Percentiles rank a stretch among this genome's conserved stretches.
phyloP scores from a whole-genome alignment of 2,113 vertebrate genomes.

The Aptenodytes forsteri region DNA sequence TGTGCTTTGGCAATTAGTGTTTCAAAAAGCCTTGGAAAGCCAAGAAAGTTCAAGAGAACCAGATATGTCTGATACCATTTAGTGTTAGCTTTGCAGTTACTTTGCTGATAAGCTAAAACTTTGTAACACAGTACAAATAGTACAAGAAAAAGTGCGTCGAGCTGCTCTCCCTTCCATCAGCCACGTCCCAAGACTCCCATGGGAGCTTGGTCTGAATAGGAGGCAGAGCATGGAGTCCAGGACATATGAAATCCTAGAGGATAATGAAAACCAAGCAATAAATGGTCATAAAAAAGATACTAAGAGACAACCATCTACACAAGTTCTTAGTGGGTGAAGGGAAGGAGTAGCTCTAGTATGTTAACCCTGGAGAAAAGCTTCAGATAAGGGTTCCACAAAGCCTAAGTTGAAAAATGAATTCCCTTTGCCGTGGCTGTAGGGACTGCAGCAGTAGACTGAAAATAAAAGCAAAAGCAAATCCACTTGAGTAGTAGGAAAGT shows the following conservation, averaged over 20 bases:
- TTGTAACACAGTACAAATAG: neutral
- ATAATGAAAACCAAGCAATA: neutral
- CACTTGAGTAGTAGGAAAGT: neutral
- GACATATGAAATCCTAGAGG: neutral
- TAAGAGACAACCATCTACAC: neutral
- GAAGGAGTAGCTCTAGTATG: neutral
- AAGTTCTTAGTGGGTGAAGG: neutral
- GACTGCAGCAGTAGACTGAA: neutral
- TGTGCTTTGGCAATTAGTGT: neutral
- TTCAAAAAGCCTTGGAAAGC: neutral
- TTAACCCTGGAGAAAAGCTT: neutral
- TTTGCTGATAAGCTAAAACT: neutral
- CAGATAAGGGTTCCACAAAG: neutral
- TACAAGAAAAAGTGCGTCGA: neutral
- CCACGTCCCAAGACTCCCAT: neutral
- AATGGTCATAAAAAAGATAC: neutral
- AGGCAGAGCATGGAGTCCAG: neutral
- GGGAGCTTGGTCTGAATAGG: neutral
- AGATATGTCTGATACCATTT: neutral
- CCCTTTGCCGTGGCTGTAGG: neutral
- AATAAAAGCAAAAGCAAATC: neutral
- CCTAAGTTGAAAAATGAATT: neutral
- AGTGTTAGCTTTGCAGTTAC: neutral
- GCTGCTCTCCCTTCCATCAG: neutral
- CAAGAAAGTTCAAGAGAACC: neutral